Base-by-base conservation (phyloP, 2,888 invertebrate genomes). In the Sarcophaga variegata region DNA sequence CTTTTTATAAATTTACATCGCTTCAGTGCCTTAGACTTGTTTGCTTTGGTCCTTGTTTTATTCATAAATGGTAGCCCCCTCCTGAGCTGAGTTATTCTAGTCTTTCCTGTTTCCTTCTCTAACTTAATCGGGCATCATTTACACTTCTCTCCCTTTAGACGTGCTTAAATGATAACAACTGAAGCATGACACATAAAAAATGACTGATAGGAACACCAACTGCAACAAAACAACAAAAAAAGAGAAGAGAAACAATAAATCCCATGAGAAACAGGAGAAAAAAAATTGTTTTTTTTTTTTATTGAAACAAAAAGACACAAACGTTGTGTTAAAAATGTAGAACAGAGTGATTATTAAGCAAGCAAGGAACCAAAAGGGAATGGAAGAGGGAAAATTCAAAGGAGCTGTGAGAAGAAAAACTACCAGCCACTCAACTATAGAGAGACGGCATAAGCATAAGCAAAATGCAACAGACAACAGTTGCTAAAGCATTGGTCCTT, bases 171-270 rank as follows among this genome's bases (percentile, higher is more conserved):
- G 72, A 22, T 83, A 60, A 25, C 63, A 20, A 69, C 69, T 83
- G 54, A 67, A 79, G 67, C 63, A 25, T 74, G 72, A 69, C 17
- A 78, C 20, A 69, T 67, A 72, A 83, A 62, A 37, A 78, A 60
- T 11, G 49, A 80, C 64, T 54, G 54, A 49, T 54, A 62, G 60
- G 60, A 60, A 72, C 3, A 45, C n/a, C 54, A 60, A 60, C 37
- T 71, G 17, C n/a, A 49, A 60, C 45, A 54, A 49, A 64, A 2
- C n/a, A 49, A 77, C 20, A 72, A 37, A 47, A 76, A 66, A 10
- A 37, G 6, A 37, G 37, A 37, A 27, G 37, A 37, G 10, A 37
- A 37, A 37, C 37, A 37, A 37, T 37, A 37, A 37, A 37, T 37
- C 37, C 37, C 2, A 37, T 37, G 37, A 37, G 37, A 37, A 37